Base-by-base conservation (phyloP, 2,113 vertebrate species). In the Gobiocypris rarus region DNA sequence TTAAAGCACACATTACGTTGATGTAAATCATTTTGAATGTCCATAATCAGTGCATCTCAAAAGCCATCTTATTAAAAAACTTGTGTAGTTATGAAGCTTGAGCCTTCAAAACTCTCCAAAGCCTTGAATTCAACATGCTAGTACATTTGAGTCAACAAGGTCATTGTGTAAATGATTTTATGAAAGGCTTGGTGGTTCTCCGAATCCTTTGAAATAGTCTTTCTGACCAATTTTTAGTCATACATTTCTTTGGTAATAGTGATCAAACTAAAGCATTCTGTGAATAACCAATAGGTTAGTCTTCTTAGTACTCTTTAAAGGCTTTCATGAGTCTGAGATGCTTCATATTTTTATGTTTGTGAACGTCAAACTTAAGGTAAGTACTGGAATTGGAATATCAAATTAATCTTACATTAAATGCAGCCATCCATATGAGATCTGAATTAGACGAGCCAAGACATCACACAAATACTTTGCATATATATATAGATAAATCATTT, bases 161-260 rank as follows among this genome's bases (percentile, higher is more conserved):
- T 45, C 69, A 43, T 71, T 43, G 22, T 4, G 0, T n/a, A 45
- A 13, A 38, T 34, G 26, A 9, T 34, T 75, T 75, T 56, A 13
- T n/a, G 10, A 34, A 75, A 75, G 74, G 26, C 11, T 75, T 75
- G 74, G 9, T 31, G 26, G 17, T n/a, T 76, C 50, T 22, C 17
- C 56, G 28, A 76, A 76, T 75, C 15, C n/a, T 14, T 34, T 34
- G 74, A 28, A 56, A 75, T 10, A 54, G 74, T 54, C 48, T 75
- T 50, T 74, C 22, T 45, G 6, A n/a, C 10, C 11, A 43, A 14
- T 71, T 70, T 34, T 43, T 70, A n/a, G 17, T 70, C 34, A 69
- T 11, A 41, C 0, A 1, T 41, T 69, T 69, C 19, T 0, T 17
- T 38, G 38, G 6, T 38, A 38, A 38, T 38, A 38, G 38, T 1